Evolutionary conservation across 2,797 vertebrate genomes (phyloP), one percentile per base, ranked within the genome.

Genomic region (Crax fasciolata): DNA sequence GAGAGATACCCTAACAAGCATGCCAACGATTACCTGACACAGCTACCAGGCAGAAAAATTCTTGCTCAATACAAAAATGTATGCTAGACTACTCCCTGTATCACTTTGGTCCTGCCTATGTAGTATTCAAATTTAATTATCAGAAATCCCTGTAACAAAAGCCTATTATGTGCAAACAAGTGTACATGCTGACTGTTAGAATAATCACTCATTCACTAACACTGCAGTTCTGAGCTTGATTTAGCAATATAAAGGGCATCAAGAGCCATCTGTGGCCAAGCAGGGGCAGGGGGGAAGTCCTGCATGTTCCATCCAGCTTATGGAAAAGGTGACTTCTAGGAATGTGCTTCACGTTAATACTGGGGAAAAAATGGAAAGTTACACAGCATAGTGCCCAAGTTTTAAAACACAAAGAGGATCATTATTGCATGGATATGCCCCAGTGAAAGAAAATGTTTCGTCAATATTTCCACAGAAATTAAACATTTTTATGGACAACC

Each of bases 111-210:
- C 73, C 55, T 72, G 70, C 8, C 43, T 48, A 17, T 38, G 58
- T 35, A 63, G 24, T 10, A 41, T 2, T 49, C 51, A 48, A 52
- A 74, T 65, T n/a, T 43, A 83, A 78, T 48, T 38, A 67, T 46
- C 80, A 94, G 85, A 28, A 92, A 72, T 52, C 52, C 76, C 66
- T 81, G 67, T 84, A 88, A 63, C 71, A 80, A 35, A 87, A 90
- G 74, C 51, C 71, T 17, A 79, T 75, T 88, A 93, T 51, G 84
- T 79, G 86, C 93, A 97, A 96, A 93, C 67, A 92, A 95, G 91
- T 6, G 89, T 44, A 74, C 5, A 3, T 46, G 62, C 55, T 93
- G 89, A 89, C 83, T 93, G 93, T 74, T 89, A 81, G 94, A 94
- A 82, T 25, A 84, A 82, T 30, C 59, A 59, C 57, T 67, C 81